Conservation (phyloP, 2,113 vertebrate genomes). For the Tenebrosternarchus preto region DNA sequence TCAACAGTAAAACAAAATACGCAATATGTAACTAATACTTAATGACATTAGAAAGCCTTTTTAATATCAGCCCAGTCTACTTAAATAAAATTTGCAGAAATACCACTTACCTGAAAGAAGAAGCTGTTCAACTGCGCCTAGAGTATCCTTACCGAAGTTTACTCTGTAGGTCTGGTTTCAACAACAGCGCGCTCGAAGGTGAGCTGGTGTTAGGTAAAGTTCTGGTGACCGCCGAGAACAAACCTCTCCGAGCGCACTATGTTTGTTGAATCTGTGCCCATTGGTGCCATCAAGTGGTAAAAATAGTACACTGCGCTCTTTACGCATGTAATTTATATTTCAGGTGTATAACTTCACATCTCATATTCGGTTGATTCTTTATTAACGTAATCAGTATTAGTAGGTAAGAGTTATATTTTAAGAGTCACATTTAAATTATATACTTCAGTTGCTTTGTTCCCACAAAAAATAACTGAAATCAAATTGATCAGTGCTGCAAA, state of each 20-base stretch:
- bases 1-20: background rate
- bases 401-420: too few species aligned
- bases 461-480: too few species aligned
- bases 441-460: too few species aligned
- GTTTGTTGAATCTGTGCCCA: background rate
- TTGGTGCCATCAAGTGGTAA: background rate
- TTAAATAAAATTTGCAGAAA: background rate
- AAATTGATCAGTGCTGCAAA: background rate
- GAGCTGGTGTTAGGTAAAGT: background rate
- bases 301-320: background rate
- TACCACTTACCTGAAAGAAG: background rate
- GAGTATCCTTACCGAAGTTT: background rate
- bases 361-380: too few species aligned
- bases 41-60: background rate
- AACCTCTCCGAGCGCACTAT: background rate
- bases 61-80: too few species aligned
- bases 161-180: background rate
- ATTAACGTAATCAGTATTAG: too few species aligned
- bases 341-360: too few species aligned
- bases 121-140: background rate
- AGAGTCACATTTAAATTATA: too few species aligned
- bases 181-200: background rate
- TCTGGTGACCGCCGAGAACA: background rate
- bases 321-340: too few species aligned
- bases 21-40: background rate